Evolutionary conservation across 2,797 vertebrate species (phyloP), one percentile per base, ranked within the genome.

Genomic region (Cygnus olor): DNA sequence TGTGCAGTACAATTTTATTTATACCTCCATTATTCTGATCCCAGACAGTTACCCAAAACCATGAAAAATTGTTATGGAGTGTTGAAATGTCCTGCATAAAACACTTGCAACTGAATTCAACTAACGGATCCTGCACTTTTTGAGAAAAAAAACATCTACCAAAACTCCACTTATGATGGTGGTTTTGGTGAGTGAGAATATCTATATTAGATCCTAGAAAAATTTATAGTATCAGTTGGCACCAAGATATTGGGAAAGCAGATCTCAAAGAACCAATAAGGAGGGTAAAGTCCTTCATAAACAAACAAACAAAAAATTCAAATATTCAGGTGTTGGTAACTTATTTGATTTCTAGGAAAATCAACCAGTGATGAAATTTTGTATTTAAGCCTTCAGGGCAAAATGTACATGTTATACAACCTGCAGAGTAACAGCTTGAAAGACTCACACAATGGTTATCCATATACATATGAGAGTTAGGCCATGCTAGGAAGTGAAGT

Each of bases 11-110:
- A 96, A 90, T 97, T 90, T 90, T 97, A 94, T 96, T 97, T 89
- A 93, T 86, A 94, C 71, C 68, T 65, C 87, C 70, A 88, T 94
- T 96, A 95, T 93, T 95, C 82, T 93, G 90, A 96, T 96, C 96
- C 89, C 84, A 97, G 97, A 88, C 91, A 91, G 83, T 89, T 89
- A 93, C 45, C n/a, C 85, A 91, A 97, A 97, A 97, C 66, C 63
- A 90, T 93, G 96, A 97, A 96, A 94, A 95, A 97, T 95, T 97
- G 88, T 97, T 94, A 97, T 95, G 90, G 94, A 96, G 82, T 79
- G 78, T 77, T 93, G 90, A 94, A 97, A 95, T 89, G 74, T 84
- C 92, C 82, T 89, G 70, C 93, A 95, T 94, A 94, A 95, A 92
- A 87, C 63, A 89, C 40, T 88, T 54, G 28, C 80, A 77, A 95